These are phyloP conservation scores for Drosophila pandora DNA, from an alignment of 1,140 invertebrate species.

Conservation along the genomic window DNA sequence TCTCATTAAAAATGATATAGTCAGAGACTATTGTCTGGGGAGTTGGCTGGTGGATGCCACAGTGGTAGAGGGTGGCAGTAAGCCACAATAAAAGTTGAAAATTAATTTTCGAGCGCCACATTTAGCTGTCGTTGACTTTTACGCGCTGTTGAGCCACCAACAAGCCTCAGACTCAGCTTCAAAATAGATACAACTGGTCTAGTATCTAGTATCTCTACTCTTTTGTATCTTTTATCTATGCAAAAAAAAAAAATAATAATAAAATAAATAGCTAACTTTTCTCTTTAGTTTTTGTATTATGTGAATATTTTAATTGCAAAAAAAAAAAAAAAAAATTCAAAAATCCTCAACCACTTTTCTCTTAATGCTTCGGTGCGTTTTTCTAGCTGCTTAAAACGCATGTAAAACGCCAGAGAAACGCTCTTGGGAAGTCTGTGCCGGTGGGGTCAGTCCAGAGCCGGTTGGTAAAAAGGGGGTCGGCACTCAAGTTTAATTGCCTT, in stretches of 20 bases:
- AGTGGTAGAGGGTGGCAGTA: conserved; percentile 32
- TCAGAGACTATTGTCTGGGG: not conserved
- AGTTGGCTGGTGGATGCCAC: not conserved
- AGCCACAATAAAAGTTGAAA: conserved; percentile 72
- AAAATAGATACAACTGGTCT: conserved; percentile 16
- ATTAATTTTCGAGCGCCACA: conserved; percentile 72
- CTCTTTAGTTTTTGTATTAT: conserved; percentile 41
- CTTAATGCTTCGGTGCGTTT: conserved; percentile 72
- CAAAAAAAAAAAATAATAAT: conserved; percentile 69
- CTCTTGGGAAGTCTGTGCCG: not conserved
- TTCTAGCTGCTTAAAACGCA: conserved; percentile 46
- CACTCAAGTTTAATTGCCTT: conserved; percentile 59
- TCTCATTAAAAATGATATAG: conserved; percentile 70
- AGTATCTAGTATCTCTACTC: conserved; percentile 4
- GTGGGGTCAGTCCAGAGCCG: conserved; percentile 20
- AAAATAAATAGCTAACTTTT: not conserved
- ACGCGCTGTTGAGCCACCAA: conserved; percentile 71
- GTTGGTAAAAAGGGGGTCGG: conserved; percentile 20
- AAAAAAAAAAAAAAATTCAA: conserved; percentile 19
- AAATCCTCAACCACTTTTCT: not conserved
- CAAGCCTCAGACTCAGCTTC: conserved; percentile 22
- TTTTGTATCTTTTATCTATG: conserved; percentile 66
- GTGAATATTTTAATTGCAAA: conserved; percentile 55
- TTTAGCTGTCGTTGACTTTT: conserved; percentile 79
- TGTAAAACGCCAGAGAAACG: conserved; percentile 22